Evolutionary conservation across 2,888 invertebrate genomes (phyloP).

Genomic region (Fragum whitleyi): DNA sequence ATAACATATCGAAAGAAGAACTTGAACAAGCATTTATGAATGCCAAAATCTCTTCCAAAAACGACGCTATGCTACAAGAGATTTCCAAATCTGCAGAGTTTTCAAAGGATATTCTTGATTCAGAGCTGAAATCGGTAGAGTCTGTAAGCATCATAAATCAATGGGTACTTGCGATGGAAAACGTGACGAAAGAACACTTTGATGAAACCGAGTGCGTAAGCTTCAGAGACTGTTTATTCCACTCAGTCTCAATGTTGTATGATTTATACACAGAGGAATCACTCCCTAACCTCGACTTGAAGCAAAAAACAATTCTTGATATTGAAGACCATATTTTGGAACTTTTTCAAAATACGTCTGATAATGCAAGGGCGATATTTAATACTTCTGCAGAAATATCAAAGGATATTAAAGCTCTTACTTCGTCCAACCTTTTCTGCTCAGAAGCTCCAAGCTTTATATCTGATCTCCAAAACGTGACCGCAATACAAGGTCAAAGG

Average conservation of each 20-base stretch:
- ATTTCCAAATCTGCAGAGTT: slow-evolving; percentile 10
- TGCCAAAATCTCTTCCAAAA: not conserved
- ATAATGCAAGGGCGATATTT: slow-evolving; percentile 8
- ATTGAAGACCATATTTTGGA: slow-evolving; percentile 45
- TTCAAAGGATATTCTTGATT: slow-evolving; percentile 8
- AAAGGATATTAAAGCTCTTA: slow-evolving; percentile 3
- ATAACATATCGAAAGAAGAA: slow-evolving; percentile 40
- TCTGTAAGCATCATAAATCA: slow-evolving; percentile 29
- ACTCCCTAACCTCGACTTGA: slow-evolving; percentile 32
- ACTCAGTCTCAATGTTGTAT: slow-evolving; percentile 39
- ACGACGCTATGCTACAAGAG: slow-evolving; percentile 6
- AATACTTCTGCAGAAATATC: not conserved
- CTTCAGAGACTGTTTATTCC: slow-evolving; percentile 50
- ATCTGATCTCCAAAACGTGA: slow-evolving; percentile 13
- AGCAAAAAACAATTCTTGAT: slow-evolving; percentile 16
- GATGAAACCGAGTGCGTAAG: slow-evolving; percentile 36
- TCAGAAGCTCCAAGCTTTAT: slow-evolving; percentile 33
- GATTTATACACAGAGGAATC: slow-evolving; percentile 42
- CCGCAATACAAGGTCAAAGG: slow-evolving; percentile 26
- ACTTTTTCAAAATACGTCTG: slow-evolving; percentile 33
- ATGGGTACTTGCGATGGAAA: slow-evolving; percentile 53
- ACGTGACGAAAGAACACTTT: slow-evolving; percentile 36
- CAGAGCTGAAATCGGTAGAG: slow-evolving; percentile 11
- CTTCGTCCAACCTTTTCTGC: slow-evolving; percentile 41
- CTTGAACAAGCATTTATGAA: slow-evolving; percentile 31